phyloP scores from a whole-genome alignment of 2,113 vertebrate genomes.

The Lasiurus borealis region DNA sequence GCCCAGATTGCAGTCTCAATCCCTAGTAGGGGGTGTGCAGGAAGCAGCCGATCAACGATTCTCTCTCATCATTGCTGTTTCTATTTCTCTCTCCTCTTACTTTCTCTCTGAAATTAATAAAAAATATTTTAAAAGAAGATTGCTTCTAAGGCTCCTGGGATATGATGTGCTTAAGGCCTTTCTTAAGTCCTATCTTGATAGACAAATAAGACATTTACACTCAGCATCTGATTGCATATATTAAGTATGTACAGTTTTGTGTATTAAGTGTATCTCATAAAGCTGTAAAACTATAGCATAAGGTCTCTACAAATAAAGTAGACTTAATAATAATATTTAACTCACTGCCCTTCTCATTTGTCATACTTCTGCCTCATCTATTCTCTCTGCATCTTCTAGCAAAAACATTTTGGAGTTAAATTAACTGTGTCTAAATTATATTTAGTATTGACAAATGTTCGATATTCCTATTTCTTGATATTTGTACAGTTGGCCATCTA shows the following conservation, averaged over 20 bases:
- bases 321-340: constrained; percentile 22
- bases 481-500: not conserved
- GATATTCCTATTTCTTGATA: constrained; percentile 1
- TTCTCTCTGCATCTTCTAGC: not conserved
- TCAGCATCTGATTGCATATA: not conserved
- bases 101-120: no score
- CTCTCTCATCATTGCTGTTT: no score
- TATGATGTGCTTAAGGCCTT: not conserved
- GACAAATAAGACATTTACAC: not conserved
- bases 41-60: no score
- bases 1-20: no score
- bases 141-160: not conserved
- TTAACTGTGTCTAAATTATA: constrained; percentile 42
- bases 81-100: no score
- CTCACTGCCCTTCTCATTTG: not conserved
- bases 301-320: constrained; percentile 41
- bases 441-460: constrained; percentile 16
- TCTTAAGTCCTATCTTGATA: not conserved
- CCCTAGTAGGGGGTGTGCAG: no score
- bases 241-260: not conserved
- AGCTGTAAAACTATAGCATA: not conserved
- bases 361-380: not conserved
- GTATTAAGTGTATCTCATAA: not conserved
- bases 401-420: constrained; percentile 19
- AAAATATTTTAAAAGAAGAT: not conserved